Base-by-base conservation (phyloP, 2,797 vertebrate genomes). In the Hybognathus amarus region DNA sequence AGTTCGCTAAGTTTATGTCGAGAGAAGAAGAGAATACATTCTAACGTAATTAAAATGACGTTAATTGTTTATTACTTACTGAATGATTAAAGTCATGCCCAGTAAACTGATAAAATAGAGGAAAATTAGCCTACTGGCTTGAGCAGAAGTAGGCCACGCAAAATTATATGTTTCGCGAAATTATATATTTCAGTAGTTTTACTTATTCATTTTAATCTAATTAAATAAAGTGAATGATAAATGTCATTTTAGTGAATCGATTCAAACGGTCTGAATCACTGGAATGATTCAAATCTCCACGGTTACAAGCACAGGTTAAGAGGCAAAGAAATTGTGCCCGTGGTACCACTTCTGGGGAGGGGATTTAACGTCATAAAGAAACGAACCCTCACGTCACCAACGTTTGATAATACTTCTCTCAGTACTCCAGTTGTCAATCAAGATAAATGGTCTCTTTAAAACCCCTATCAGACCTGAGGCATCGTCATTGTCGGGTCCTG, bases 371-470 rank as follows among this genome's bases (percentile, higher is more conserved):
- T 91, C 87, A 84, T 89, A 79, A 93, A 89, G 94, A 96, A 92
- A 17, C 45, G 45, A 47, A 93, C 96, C 94, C 93, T 95, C 94
- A 92, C 92, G 45, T 47, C 45, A 80, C 87, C 56, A 88, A 94
- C 91, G 92, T 93, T 87, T 88, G 91, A 92, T 89, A 93, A 94
- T 93, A 95, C 93, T 92, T 91, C 93, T 91, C 54, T 63, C 82
- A 63, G 93, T 90, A 95, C 95, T 96, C 95, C 92, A 94, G 95
- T 95, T 96, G 97, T 97, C 97, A 97, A 96, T 98, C 97, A 97
- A 96, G 96, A 96, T 98, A 96, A 96, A 96, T 96, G 91, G 94
- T 92, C 80, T 92, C 93, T 94, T 93, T 95, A 95, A 96, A 94
- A 90, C 93, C 94, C 91, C 92, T 86, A 88, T 87, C 91, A 88